Evolutionary conservation across 2,888 invertebrate species (phyloP).

Genomic region (Onchidella celtica): DNA sequence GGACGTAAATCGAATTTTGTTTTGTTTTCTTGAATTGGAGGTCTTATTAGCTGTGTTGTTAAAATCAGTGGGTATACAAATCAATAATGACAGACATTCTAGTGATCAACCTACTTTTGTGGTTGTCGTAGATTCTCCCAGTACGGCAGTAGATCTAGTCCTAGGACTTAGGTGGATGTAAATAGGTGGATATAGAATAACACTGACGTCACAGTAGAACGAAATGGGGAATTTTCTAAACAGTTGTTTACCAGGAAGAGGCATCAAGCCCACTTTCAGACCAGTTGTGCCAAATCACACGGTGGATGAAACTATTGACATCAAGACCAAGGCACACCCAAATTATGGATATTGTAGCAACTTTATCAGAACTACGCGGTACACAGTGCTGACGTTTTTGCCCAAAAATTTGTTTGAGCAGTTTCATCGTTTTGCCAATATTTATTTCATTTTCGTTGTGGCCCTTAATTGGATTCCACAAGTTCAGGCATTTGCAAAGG

Average conservation of each 20-base stretch:
- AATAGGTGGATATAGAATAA: no score
- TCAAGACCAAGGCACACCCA: constrained; percentile 66
- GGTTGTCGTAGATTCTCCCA: no score
- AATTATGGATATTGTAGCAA: constrained; percentile 67
- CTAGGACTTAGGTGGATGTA: no score
- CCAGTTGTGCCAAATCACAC: constrained; percentile 68
- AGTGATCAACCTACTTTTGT: no score
- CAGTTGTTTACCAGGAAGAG: constrained; percentile 50
- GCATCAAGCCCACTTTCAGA: constrained; percentile 64
- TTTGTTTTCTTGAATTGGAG: no score
- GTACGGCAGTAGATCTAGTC: no score
- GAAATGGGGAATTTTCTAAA: constrained; percentile 67
- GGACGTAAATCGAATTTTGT: no score
- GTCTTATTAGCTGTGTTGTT: no score
- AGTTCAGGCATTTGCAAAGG: constrained; percentile 93
- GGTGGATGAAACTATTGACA: constrained; percentile 55
- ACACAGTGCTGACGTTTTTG: constrained; percentile 94
- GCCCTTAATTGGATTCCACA: constrained; percentile 97
- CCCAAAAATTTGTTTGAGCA: constrained; percentile 98
- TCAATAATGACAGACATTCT: no score
- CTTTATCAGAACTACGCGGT: constrained; percentile 83
- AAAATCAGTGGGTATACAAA: no score
- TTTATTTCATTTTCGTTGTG: constrained; percentile 98
- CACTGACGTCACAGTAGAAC: no score
- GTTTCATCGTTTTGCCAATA: constrained; percentile 97